A percentile compares a stretch with the other conserved stretches of the same genome.
Conservation (phyloP, 2,888 invertebrate genomes). For the Cinara cedri region DNA sequence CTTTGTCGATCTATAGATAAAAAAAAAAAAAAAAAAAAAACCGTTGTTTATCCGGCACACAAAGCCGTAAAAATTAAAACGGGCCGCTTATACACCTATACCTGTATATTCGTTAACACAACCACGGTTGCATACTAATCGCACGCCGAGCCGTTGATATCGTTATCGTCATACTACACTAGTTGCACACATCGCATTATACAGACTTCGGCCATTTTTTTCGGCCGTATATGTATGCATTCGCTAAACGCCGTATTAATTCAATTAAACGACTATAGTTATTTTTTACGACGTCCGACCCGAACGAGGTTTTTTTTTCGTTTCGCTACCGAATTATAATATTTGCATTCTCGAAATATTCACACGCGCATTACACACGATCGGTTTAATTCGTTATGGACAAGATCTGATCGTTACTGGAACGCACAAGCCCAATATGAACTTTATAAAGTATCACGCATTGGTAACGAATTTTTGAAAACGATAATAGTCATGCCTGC, state of each 20-base stretch:
- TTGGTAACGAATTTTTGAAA: too few species aligned
- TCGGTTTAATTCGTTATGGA: too few species aligned
- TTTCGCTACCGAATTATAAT: too few species aligned
- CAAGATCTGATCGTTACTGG: too few species aligned
- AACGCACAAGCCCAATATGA: too few species aligned
- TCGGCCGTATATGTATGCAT: background rate
- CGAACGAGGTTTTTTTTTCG: too few species aligned
- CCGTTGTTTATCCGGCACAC: constrained; percentile 1
- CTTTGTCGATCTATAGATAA: background rate
- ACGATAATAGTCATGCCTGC: too few species aligned
- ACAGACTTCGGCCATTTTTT: constrained; percentile 15
- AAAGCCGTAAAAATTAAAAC: constrained; percentile 18
- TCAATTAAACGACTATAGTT: background rate
- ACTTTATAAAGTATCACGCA: too few species aligned
- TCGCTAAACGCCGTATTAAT: background rate
- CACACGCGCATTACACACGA: too few species aligned
- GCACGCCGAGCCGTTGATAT: background rate
- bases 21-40: background rate
- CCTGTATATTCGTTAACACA: background rate
- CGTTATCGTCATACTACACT: background rate
- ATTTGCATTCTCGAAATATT: too few species aligned
- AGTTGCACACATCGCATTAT: background rate
- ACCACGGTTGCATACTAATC: constrained; percentile 30
- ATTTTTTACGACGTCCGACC: background rate
- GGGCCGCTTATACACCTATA: background rate